Base-by-base conservation (phyloP, 2,797 vertebrate species). In the Cirrhinus mrigala region DNA sequence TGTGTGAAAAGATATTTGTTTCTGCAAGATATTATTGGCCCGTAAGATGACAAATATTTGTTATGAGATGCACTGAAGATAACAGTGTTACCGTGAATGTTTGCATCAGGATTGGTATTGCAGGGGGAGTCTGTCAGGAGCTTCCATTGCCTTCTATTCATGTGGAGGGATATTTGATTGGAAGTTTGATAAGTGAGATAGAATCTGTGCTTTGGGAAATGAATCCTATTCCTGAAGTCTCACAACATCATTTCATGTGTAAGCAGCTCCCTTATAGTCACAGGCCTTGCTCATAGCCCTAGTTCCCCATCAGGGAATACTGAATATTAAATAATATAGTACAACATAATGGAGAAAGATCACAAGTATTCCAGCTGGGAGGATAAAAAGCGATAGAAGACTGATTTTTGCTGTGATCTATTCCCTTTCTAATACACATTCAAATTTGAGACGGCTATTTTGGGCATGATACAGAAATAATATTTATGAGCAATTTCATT, bases 111-210 rank as follows among this genome's bases (percentile, higher is more conserved):
- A 71, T 87, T 84, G 48, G 16, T 33, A 11, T 71, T 64, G 60
- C 78, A 44, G 82, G 54, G 24, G 27, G 14, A 66, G 37, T 27
- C 62, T 73, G 66, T 78, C 64, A 48, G 52, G 24, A 50, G 79
- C 83, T 64, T 77, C 80, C 9, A 70, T 10, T 79, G 50, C 62
- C 27, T 70, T 66, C 80, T 87, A 81, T 87, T 86, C 56, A 89
- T 80, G 54, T 66, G 78, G 44, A 91, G 77, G 89, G 84, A 37
- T 52, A 64, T 92, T 88, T 92, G 90, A 93, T 93, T 85, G 85
- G 81, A 88, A 78, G 50, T 75, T 33, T 46, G 91, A 93, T 91
- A 90, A 86, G 66, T 22, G 18, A 62, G 90, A 92, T 90, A 89
- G 84, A 79, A 91, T 92, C 89, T 89, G 76, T 84, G 85, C 81